phyloP scores from a whole-genome alignment of 2,888 invertebrate species.

The Macrosiphum euphorbiae region DNA sequence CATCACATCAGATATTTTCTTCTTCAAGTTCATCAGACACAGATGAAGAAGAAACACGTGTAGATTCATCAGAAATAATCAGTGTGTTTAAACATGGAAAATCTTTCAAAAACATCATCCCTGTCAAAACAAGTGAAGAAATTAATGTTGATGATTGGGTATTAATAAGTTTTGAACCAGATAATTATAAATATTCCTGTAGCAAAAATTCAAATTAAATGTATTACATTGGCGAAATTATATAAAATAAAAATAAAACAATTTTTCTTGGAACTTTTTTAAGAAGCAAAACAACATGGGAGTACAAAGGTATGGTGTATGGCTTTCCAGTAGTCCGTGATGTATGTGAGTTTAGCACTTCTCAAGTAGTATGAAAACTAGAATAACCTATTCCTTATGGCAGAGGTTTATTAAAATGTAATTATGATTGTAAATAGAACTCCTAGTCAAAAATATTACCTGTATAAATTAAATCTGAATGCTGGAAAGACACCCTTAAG shows the following conservation, averaged over 20 bases:
- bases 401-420: conserved; percentile 13
- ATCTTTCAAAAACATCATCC: conserved; percentile 11
- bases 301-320: neutral
- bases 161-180: conserved; percentile 20
- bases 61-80: neutral
- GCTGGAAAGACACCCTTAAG: neutral
- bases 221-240: conserved; percentile 10
- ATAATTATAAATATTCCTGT: conserved; percentile 9
- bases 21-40: neutral
- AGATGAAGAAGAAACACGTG: neutral
- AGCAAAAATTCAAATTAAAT: conserved; percentile 2
- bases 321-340: neutral
- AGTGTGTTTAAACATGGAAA: conserved; percentile 18
- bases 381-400: conserved; percentile 11
- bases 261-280: neutral
- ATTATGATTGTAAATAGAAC: neutral
- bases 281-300: neutral
- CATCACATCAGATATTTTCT: no score
- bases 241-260: neutral
- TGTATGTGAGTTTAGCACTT: neutral
- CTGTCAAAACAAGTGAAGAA: conserved; percentile 17
- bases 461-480: neutral
- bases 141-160: conserved; percentile 30
- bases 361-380: neutral
- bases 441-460: conserved; percentile 15